A percentile compares a stretch with the other conserved stretches of the same genome.
Conservation (phyloP, 2,113 vertebrate genomes). For the Geococcyx californianus region DNA sequence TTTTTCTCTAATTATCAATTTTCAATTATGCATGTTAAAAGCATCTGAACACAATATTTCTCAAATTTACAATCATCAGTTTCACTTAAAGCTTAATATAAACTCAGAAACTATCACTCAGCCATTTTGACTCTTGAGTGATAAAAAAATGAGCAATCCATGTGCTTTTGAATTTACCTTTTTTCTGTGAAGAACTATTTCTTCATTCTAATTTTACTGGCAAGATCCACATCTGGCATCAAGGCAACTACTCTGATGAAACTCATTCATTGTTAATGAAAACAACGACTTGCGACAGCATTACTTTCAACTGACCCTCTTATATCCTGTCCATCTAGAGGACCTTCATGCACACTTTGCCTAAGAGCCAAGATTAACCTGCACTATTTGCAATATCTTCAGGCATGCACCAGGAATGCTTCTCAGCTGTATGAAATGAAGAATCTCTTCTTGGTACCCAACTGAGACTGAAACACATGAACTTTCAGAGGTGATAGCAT, state of each 20-base stretch:
- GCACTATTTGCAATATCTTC: background rate
- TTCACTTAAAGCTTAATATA: conserved; percentile 4
- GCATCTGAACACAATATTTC: background rate
- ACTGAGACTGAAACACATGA: background rate
- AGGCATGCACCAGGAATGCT: background rate
- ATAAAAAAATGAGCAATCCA: background rate
- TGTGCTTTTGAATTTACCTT: background rate
- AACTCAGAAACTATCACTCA: background rate
- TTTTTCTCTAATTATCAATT: conserved; percentile 11
- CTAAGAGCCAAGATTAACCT: background rate
- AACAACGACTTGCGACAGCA: background rate
- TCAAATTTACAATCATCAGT: background rate
- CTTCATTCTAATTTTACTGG: background rate
- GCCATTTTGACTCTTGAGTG: background rate
- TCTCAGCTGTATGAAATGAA: background rate
- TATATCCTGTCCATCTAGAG: background rate
- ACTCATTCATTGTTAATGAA: background rate
- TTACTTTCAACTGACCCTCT: background rate
- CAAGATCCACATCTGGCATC: background rate
- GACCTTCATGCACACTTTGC: background rate
- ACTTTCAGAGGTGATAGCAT: background rate
- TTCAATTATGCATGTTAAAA: conserved; percentile 34
- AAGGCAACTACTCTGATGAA: background rate
- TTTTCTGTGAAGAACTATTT: background rate
- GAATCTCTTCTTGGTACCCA: background rate